phyloP scores from a whole-genome alignment of 2,113 vertebrate species.

The Pseudonaja textilis region DNA sequence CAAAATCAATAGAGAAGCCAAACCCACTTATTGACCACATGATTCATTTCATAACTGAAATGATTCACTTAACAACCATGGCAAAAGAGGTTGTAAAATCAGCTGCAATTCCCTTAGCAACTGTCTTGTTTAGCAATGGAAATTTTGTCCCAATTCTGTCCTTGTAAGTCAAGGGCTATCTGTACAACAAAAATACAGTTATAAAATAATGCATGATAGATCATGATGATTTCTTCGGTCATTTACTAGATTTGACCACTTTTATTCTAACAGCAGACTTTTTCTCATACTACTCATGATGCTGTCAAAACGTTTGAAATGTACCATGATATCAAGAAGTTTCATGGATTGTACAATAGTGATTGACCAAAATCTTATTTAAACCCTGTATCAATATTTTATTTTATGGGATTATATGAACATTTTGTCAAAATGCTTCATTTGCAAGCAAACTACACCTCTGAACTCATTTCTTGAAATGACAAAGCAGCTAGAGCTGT shows the following conservation, averaged over 20 bases:
- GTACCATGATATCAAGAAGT: not conserved
- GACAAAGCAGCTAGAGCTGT: not conserved
- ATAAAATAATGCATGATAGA: not conserved
- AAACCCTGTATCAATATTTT: not conserved
- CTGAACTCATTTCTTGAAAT: not conserved
- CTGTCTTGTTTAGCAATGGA: no score
- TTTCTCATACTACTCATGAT: not conserved
- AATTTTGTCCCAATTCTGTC: no score
- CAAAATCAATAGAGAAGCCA: no score
- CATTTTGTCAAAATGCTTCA: not conserved
- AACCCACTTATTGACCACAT: no score
- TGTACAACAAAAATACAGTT: no score
- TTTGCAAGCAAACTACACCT: not conserved
- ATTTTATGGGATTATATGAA: not conserved
- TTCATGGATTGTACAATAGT: not conserved
- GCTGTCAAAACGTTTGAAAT: not conserved
- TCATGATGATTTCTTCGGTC: not conserved
- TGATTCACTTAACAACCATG: no score
- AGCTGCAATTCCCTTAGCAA: no score
- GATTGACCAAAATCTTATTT: not conserved
- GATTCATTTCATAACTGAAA: no score
- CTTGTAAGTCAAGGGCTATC: no score
- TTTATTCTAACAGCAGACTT: not conserved
- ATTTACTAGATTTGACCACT: not conserved
- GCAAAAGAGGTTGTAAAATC: no score